A percentile compares a stretch with the other conserved stretches of the same genome.
These are phyloP conservation scores for Gadopsis bispinosus DNA, from an alignment of 2,797 vertebrate species.

Conservation along the genomic window DNA sequence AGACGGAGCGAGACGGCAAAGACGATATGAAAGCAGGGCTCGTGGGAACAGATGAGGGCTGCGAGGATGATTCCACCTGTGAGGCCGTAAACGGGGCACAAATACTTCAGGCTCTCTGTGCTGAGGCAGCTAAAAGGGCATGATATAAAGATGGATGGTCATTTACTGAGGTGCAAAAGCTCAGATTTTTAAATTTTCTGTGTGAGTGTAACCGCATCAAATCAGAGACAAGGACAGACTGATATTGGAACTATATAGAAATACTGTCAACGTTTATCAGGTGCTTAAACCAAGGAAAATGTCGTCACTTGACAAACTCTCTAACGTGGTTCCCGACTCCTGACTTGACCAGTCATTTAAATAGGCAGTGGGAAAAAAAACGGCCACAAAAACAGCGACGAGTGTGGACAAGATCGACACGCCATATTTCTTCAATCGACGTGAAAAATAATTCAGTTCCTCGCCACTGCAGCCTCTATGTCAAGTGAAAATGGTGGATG, in stretches of 20 bases:
- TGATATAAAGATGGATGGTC: constrained; percentile 65
- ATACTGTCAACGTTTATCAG: too few relatives aligned
- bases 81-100: constrained; percentile 38
- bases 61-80: constrained; percentile 47
- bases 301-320: too few relatives aligned
- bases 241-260: too few relatives aligned
- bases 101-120: constrained; percentile 43
- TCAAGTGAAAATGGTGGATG: not conserved
- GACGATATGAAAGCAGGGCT: constrained; percentile 33
- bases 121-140: constrained; percentile 61
- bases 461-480: not conserved
- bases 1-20: constrained; percentile 11
- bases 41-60: constrained; percentile 40
- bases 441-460: not conserved
- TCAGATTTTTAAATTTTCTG: constrained; percentile 27
- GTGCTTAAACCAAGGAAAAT: too few relatives aligned
- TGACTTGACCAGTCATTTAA: too few relatives aligned
- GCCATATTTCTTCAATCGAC: too few relatives aligned
- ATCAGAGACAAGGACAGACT: not conserved
- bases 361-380: too few relatives aligned
- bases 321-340: too few relatives aligned
- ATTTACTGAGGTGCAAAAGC: constrained; percentile 49
- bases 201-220: not conserved
- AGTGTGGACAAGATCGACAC: too few relatives aligned
- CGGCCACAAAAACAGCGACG: too few relatives aligned